phyloP scores from a whole-genome alignment of 2,113 vertebrate species.

The Pipra filicauda region DNA sequence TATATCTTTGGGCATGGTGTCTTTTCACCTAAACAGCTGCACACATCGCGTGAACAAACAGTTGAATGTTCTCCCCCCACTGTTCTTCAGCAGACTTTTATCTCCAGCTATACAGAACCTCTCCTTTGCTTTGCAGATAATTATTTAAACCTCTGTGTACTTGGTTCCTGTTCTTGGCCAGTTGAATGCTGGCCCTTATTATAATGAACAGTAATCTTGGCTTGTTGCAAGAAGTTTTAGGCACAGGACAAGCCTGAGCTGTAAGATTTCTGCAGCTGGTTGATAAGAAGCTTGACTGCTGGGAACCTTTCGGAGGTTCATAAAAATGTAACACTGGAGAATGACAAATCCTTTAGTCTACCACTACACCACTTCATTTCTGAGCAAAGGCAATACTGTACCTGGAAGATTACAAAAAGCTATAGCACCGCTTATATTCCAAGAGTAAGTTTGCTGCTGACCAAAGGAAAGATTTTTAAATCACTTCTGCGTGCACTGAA shows the following conservation, averaged over 20 bases:
- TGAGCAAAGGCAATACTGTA: neutral
- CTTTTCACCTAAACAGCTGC: neutral
- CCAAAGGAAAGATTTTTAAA: neutral
- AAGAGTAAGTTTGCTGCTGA: neutral
- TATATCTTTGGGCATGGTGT: rapidly evolving
- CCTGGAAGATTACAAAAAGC: constrained; percentile 20
- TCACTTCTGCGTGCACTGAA: neutral
- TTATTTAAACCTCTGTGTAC: neutral
- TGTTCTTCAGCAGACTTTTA: neutral
- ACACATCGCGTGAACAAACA: neutral
- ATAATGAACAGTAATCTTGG: neutral
- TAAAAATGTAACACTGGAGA: constrained; percentile 38
- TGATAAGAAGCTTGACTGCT: constrained; percentile 41
- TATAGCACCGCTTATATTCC: neutral
- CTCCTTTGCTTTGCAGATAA: neutral
- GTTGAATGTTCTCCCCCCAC: neutral
- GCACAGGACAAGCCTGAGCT: neutral
- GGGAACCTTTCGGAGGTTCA: constrained; percentile 11
- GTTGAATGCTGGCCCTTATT: neutral
- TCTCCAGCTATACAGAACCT: neutral
- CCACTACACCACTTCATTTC: neutral
- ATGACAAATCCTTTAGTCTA: constrained; percentile 25
- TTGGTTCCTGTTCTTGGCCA: neutral
- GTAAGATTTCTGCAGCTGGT: constrained; percentile 18
- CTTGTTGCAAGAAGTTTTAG: neutral